A percentile compares a stretch with the other conserved stretches of the same genome.
phyloP scores from a whole-genome alignment of 1,140 invertebrate genomes.

The Melanaphis sacchari region DNA sequence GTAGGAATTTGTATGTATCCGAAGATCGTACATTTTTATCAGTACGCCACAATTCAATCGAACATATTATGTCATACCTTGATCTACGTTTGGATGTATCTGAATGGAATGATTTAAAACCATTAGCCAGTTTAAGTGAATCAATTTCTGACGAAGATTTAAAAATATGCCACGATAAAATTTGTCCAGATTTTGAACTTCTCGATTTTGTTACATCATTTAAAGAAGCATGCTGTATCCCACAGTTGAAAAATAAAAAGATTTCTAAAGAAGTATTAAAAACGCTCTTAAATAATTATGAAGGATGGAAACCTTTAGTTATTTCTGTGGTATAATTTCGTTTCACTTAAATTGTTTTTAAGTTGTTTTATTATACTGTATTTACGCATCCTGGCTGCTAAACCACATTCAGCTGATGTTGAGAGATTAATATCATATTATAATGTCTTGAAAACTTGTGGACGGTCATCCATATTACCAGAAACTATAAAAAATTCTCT shows the following conservation, averaged over 20 bases:
- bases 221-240: conserved; percentile 2
- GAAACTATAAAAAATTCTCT: conserved; percentile 23
- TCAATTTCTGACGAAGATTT: background rate
- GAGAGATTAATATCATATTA: conserved; percentile 26
- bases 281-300: conserved; percentile 13
- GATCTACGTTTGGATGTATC: background rate
- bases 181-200: conserved; percentile 13
- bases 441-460: conserved; percentile 25
- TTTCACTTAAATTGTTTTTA: conserved; percentile 4
- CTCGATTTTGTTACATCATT: conserved; percentile 7
- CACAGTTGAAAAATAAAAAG: background rate
- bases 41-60: background rate
- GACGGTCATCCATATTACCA: background rate
- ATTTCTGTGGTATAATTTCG: background rate
- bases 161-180: conserved; percentile 1
- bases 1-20: conserved; percentile 8
- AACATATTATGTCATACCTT: background rate
- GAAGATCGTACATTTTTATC: conserved; percentile 1
- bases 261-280: conserved; percentile 11
- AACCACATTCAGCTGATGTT: conserved; percentile 10
- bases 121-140: background rate
- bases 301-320: conserved; percentile 16
- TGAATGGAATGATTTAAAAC: conserved; percentile 14
- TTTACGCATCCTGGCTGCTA: conserved; percentile 14
- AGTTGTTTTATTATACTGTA: background rate